Conservation (phyloP, 2,113 vertebrate genomes). For the Tachysurus fulvidraco region DNA sequence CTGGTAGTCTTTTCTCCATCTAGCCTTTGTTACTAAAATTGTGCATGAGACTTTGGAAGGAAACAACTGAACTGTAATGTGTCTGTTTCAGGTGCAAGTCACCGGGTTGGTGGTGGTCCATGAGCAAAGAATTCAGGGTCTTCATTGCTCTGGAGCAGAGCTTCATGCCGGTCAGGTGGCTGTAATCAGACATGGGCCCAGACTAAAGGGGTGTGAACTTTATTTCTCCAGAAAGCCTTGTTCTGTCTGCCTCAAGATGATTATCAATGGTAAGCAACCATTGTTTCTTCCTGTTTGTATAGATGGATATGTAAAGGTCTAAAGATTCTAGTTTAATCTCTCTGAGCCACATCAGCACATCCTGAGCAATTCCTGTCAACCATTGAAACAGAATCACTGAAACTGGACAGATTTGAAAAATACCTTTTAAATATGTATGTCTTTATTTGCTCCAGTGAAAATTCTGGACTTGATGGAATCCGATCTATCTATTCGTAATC, state of each 20-base stretch:
- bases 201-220: slow-evolving; percentile 84
- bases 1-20: neutral
- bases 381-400: neutral
- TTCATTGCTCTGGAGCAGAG: slow-evolving; percentile 87
- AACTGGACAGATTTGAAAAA: neutral
- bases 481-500: neutral
- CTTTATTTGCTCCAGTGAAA: neutral
- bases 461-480: neutral
- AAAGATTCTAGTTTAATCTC: no score
- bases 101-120: slow-evolving; percentile 89
- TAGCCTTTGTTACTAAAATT: neutral
- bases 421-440: neutral
- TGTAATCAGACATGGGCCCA: slow-evolving; percentile 83
- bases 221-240: slow-evolving; percentile 96
- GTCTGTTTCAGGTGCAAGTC: slow-evolving; percentile 72
- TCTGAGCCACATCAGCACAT: no score
- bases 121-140: slow-evolving; percentile 84
- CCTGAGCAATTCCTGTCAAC: neutral
- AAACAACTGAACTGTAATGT: slow-evolving; percentile 41
- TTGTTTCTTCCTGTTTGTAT: neutral
- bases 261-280: slow-evolving; percentile 85
- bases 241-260: slow-evolving; percentile 94
- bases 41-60: neutral
- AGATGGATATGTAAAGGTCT: neutral
- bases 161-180: slow-evolving; percentile 95